phyloP scores from a whole-genome alignment of 2,888 invertebrate species.

The Parnassius orleans region DNA sequence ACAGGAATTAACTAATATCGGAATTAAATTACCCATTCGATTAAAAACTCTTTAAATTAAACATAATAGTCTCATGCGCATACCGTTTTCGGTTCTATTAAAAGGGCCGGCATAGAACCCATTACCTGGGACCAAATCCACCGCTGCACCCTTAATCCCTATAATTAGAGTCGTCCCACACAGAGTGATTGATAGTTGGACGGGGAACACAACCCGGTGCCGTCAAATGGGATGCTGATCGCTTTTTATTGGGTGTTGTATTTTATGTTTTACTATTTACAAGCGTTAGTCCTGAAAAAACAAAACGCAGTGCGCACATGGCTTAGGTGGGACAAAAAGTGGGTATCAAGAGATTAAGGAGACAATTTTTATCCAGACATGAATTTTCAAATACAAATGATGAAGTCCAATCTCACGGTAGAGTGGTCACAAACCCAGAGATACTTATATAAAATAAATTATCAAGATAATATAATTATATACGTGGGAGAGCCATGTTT shows the following conservation, averaged over 20 bases:
- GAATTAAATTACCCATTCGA: conserved; percentile 32
- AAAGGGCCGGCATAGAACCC: conserved; percentile 49
- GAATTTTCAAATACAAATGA: no score
- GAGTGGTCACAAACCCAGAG: no score
- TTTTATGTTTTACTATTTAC: conserved; percentile 19
- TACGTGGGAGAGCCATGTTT: no score
- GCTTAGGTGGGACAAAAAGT: background rate
- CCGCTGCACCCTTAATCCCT: conserved; percentile 65
- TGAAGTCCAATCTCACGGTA: no score
- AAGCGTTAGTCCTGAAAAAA: conserved; percentile 4
- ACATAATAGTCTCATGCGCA: conserved; percentile 39
- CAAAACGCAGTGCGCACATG: background rate
- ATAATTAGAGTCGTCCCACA: conserved; percentile 75
- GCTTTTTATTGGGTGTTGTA: conserved; percentile 49
- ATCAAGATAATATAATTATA: no score
- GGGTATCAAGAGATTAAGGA: no score
- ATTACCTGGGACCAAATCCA: conserved; percentile 60
- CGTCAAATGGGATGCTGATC: conserved; percentile 71
- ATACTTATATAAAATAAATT: no score
- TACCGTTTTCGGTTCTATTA: conserved; percentile 51
- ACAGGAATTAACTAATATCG: background rate
- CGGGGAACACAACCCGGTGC: conserved; percentile 46
- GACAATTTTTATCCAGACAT: no score
- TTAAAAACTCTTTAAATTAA: conserved; percentile 59
- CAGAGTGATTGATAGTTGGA: conserved; percentile 71